phyloP scores from a whole-genome alignment of 2,113 vertebrate genomes.

The Propithecus coquereli region DNA sequence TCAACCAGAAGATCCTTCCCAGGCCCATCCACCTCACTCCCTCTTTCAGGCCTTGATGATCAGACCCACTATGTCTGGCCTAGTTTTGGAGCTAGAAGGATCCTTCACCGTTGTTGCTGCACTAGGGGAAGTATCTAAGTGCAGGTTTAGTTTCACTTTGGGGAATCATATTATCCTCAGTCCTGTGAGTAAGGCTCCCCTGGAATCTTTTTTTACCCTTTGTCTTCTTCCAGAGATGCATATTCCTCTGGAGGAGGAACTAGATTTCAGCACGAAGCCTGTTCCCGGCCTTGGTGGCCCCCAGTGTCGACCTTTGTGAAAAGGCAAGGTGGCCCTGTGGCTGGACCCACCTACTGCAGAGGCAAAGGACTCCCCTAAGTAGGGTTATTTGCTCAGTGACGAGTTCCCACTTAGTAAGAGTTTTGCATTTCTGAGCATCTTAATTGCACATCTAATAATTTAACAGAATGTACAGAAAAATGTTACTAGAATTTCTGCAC shows the following conservation, averaged over 20 bases:
- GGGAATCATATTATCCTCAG: not conserved
- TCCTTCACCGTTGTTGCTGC: accelerated
- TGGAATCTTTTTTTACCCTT: not conserved
- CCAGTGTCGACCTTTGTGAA: not conserved
- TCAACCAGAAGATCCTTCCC: not conserved
- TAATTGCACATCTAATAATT: not conserved
- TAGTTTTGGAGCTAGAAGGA: not conserved
- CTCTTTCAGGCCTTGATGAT: not conserved
- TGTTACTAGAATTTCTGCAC: not conserved
- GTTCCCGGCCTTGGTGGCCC: not conserved
- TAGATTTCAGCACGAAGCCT: not conserved
- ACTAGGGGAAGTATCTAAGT: not conserved
- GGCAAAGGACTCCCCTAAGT: not conserved
- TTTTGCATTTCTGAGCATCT: not conserved
- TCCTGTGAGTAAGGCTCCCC: not conserved
- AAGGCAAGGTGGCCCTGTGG: too few relatives aligned
- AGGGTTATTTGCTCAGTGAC: not conserved
- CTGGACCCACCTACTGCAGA: not conserved
- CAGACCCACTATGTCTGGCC: not conserved
- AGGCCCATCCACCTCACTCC: not conserved
- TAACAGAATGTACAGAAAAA: not conserved
- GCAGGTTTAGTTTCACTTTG: too few relatives aligned
- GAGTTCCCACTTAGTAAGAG: not conserved
- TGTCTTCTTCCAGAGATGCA: not conserved
- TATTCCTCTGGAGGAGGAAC: not conserved